Conservation (phyloP, 2,888 invertebrate genomes). For the Gortyna flavago region DNA sequence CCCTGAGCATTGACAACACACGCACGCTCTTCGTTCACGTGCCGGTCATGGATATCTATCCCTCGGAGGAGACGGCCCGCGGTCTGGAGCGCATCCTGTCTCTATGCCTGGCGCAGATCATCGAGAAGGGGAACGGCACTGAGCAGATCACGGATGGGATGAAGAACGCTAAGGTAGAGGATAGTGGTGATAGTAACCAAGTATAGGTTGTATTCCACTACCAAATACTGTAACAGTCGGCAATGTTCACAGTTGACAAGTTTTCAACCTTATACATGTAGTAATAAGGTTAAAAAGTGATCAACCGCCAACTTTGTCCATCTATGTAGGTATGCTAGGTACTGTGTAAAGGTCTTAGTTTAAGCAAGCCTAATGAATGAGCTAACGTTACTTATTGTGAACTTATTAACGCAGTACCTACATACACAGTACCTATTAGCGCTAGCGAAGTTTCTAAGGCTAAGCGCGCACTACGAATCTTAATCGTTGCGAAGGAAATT, state of each 20-base stretch:
- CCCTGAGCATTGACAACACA: slow-evolving; percentile 90
- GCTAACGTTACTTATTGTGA: neutral
- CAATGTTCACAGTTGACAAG: neutral
- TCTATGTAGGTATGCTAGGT: neutral
- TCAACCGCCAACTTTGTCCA: neutral
- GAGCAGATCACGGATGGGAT: slow-evolving; percentile 65
- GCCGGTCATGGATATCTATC: slow-evolving; percentile 91
- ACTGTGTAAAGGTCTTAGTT: neutral
- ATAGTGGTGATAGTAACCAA: slow-evolving; percentile 15
- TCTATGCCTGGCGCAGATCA: slow-evolving; percentile 78
- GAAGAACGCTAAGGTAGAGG: slow-evolving; percentile 41
- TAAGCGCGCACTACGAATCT: too few relatives aligned
- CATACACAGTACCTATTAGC: neutral
- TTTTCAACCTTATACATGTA: neutral
- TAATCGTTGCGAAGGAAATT: too few relatives aligned
- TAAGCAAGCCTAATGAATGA: neutral
- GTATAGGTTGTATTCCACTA: slow-evolving; percentile 4
- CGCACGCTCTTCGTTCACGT: slow-evolving; percentile 94
- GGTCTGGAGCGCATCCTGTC: slow-evolving; percentile 84
- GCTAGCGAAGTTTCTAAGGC: neutral
- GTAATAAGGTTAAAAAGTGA: neutral
- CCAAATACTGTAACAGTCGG: neutral
- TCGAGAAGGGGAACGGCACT: slow-evolving; percentile 60
- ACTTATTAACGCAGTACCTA: neutral
- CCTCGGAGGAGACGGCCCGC: slow-evolving; percentile 66